A percentile compares a stretch with the other conserved stretches of the same genome.
Evolutionary conservation across 2,797 vertebrate genomes (phyloP).

Genomic region (Schizopygopsis malacanthus): DNA sequence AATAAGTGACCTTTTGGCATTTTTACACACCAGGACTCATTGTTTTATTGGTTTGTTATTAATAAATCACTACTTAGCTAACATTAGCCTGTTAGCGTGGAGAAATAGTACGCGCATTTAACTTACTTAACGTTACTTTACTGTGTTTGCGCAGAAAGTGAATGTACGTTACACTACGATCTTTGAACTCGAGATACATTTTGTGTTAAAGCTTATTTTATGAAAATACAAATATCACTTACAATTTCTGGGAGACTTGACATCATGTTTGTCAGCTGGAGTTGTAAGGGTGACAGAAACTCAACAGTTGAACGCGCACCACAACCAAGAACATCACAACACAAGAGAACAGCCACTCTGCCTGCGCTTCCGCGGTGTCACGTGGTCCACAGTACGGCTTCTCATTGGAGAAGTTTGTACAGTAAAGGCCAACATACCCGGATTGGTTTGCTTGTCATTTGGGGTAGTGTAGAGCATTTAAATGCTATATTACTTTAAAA

Average conservation of each 20-base stretch:
- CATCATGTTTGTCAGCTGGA: constrained; percentile 7
- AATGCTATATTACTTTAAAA: not conserved
- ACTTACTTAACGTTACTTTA: no score
- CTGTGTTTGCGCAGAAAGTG: not conserved
- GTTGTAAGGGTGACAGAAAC: constrained; percentile 17
- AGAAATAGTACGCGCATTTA: not conserved
- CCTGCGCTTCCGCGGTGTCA: constrained; percentile 7
- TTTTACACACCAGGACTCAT: not conserved
- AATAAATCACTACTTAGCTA: constrained; percentile 29
- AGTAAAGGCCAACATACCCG: not conserved
- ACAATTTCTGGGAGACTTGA: not conserved
- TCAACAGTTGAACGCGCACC: constrained; percentile 21
- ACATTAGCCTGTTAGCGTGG: constrained; percentile 23
- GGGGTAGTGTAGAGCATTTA: not conserved
- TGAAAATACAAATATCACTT: constrained; percentile 1
- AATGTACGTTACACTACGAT: not conserved
- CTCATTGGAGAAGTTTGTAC: not conserved
- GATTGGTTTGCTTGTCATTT: not conserved
- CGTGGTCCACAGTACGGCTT: not conserved
- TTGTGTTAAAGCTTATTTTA: not conserved
- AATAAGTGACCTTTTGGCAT: not conserved
- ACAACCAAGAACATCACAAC: constrained; percentile 40
- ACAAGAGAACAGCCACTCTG: not conserved
- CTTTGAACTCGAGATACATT: not conserved
- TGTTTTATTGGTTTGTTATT: not conserved